Evolutionary conservation across 2,888 invertebrate species (phyloP), one percentile per base, ranked within the genome.

Genomic region (Oligia fasciuncula): DNA sequence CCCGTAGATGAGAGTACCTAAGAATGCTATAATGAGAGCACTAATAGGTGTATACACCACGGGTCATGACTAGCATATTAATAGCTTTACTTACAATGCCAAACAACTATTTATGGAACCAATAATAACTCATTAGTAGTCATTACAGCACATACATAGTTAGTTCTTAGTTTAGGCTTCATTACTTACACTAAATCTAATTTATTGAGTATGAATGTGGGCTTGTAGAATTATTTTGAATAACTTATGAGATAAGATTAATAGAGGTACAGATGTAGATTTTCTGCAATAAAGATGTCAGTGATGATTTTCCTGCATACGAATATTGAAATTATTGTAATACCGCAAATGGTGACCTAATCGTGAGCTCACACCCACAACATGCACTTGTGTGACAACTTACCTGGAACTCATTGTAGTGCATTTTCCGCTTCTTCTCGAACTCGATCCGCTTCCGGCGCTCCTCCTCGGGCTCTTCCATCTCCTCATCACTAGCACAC

Each of bases 401-500:
- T 71, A 96, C 96, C 94, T 97, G 97, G 95, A 98, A 99, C 95
- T 99, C 99, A 95, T 99, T 99, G 95, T 99, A 99, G 93, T 99
- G 99, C 90, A 98, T 98, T 97, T 99, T 99, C 84, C 99, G 97
- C 93, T 99, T 99, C 88, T 98, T 97, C 95, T 99, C 99, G 92
- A 99, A 99, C 83, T 98, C 98, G 91, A 97, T 97, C 90, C 98
- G 97, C 91, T 98, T 97, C 88, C 97, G 97, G 92, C 97, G 97
- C 86, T 97, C 97, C 87, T 98, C 98, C 79, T 97, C 97, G 17
- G 97, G 97, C 91, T 98, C 97, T 19, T 97, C 95, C 90, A 95
- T 96, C 63, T 97, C 97, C 81, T 97, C 97, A 57, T 97, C 97
- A 80, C 97, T 97, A 66, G 97, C 97, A 86, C 97, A 95, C 43